Percentiles rank a stretch among this genome's conserved stretches.
These are phyloP conservation scores for Oasisia sp. DNA, from an alignment of 2,888 invertebrate species.

Conservation along the genomic window DNA sequence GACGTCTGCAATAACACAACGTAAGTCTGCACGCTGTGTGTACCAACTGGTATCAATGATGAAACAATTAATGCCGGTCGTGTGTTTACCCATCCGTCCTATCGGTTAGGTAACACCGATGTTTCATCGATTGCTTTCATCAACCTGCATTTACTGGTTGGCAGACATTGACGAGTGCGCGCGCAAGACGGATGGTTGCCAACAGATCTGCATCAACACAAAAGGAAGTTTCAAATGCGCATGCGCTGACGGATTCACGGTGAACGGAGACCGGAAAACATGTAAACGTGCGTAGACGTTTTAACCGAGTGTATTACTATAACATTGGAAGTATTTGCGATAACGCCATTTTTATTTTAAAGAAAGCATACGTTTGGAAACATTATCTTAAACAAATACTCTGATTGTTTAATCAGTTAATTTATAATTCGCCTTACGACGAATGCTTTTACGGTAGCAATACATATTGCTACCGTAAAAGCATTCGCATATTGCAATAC, in stretches of 20 bases:
- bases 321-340: too few species aligned
- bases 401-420: too few species aligned
- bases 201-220: conserved; percentile 24
- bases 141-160: not conserved
- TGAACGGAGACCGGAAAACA: not conserved
- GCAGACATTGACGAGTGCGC: conserved; percentile 25
- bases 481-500: too few species aligned
- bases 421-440: too few species aligned
- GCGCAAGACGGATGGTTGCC: not conserved
- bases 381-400: too few species aligned
- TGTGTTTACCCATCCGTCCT: too few species aligned
- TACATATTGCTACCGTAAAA: too few species aligned
- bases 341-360: too few species aligned
- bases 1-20: not conserved
- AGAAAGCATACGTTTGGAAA: too few species aligned
- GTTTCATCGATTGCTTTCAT: not conserved
- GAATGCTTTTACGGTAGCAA: too few species aligned
- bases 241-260: conserved; percentile 20
- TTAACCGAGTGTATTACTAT: not conserved
- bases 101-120: not conserved
- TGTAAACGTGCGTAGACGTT: conserved; percentile 22
- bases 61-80: too few species aligned
- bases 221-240: conserved; percentile 13
- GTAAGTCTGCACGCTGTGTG: not conserved
- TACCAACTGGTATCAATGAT: too few species aligned